These are phyloP conservation scores for Phalacrocorax brasilianus DNA, from an alignment of 2,113 vertebrate species.

Conservation along the genomic window DNA sequence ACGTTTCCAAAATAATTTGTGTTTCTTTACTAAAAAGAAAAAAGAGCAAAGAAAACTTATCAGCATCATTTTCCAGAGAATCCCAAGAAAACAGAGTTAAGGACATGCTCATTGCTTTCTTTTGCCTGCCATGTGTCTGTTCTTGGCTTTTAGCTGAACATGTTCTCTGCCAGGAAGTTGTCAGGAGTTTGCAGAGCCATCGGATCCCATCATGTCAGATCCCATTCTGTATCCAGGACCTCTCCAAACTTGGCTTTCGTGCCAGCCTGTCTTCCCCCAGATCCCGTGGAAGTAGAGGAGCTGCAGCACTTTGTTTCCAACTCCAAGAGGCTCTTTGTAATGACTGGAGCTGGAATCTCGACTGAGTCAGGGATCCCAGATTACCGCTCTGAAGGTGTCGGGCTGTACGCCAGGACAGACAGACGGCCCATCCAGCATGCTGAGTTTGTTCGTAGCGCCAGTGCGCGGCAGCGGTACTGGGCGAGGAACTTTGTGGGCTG, in stretches of 20 bases:
- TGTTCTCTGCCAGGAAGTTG: neutral
- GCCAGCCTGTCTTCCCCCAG: slow-evolving; percentile 80
- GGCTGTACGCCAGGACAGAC: slow-evolving; percentile 89
- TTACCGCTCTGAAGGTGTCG: slow-evolving; percentile 92
- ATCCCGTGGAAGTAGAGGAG: slow-evolving; percentile 73
- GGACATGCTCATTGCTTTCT: neutral
- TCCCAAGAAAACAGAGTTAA: neutral
- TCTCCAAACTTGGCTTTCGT: slow-evolving; percentile 73
- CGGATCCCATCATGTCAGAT: neutral
- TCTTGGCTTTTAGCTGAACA: slow-evolving; percentile 9
- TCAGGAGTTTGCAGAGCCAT: neutral
- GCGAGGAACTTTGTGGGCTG: slow-evolving; percentile 95
- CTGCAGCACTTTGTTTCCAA: slow-evolving; percentile 84
- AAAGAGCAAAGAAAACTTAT: neutral
- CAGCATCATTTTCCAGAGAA: neutral
- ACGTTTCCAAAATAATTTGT: neutral
- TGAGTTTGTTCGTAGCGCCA: slow-evolving; percentile 83
- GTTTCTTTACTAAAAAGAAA: neutral
- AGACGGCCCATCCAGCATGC: slow-evolving; percentile 85
- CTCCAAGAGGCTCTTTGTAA: slow-evolving; percentile 83
- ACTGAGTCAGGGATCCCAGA: slow-evolving; percentile 97
- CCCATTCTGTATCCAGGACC: neutral
- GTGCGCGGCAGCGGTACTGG: slow-evolving; percentile 91
- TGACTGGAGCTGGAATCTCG: slow-evolving; percentile 92
- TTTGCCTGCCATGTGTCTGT: neutral